Percentiles rank a stretch among this genome's conserved stretches.
phyloP scores from a whole-genome alignment of 2,797 vertebrate species.

The Balearica regulorum region DNA sequence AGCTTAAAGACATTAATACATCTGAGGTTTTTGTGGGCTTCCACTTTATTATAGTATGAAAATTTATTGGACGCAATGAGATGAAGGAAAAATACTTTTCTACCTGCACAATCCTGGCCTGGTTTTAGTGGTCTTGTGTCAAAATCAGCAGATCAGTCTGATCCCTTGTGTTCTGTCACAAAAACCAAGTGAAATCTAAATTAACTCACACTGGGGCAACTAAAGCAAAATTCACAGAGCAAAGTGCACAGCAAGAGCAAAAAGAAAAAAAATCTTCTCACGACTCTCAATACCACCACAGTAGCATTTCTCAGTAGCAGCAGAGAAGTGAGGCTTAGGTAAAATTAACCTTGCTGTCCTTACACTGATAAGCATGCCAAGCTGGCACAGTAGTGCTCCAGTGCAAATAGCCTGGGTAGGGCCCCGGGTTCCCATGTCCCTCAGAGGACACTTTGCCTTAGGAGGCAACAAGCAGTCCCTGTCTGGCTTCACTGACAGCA shows the following conservation, averaged over 20 bases:
- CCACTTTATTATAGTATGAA: neutral
- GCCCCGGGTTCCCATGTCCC: fast-evolving
- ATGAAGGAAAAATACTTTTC: neutral
- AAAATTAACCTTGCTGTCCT: neutral
- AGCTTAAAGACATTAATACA: neutral
- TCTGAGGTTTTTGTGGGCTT: neutral
- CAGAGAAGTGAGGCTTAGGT: neutral
- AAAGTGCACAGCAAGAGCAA: neutral
- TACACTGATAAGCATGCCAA: neutral
- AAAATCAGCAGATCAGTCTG: neutral
- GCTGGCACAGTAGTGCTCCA: neutral
- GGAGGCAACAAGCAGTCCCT: neutral
- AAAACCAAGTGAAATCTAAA: neutral
- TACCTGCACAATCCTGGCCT: neutral
- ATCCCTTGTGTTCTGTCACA: neutral
- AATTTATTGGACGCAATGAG: neutral
- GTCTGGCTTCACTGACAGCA: neutral
- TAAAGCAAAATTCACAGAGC: neutral
- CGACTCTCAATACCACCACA: neutral
- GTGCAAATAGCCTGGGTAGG: neutral
- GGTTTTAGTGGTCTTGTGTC: neutral
- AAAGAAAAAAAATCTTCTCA: neutral
- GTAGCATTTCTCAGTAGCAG: neutral
- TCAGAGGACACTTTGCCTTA: neutral
- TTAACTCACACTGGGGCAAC: neutral